phyloP scores from a whole-genome alignment of 2,113 vertebrate genomes.

The Callaeas wilsoni region DNA sequence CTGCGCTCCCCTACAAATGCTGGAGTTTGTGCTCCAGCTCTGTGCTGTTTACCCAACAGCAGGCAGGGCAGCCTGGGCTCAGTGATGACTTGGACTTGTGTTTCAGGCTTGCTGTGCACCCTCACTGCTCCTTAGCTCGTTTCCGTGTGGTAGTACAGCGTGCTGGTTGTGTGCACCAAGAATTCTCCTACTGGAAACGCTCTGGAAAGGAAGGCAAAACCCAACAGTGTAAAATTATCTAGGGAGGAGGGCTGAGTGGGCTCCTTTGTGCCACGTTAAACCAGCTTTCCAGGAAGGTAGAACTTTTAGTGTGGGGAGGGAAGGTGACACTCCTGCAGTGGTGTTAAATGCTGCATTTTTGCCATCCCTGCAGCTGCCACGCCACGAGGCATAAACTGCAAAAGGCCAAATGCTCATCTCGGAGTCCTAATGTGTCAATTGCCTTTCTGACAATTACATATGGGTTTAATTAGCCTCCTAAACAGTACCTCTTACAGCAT shows the following conservation, averaged over 20 bases:
- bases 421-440: slow-evolving; percentile 55
- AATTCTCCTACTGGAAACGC: neutral
- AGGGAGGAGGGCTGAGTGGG: neutral
- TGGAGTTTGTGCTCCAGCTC: neutral
- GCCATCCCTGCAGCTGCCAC: neutral
- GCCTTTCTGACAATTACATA: slow-evolving; percentile 60
- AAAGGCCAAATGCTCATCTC: slow-evolving; percentile 6
- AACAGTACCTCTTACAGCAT: slow-evolving; percentile 62
- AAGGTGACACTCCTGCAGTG: rapidly evolving
- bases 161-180: neutral
- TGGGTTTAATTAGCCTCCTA: slow-evolving; percentile 68
- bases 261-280: neutral
- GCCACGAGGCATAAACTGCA: neutral
- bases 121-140: neutral
- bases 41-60: neutral
- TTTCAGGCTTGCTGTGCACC: neutral
- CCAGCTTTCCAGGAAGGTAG: neutral
- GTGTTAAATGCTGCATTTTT: neutral
- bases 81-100: neutral
- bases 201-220: neutral
- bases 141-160: rapidly evolving
- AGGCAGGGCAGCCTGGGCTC: neutral
- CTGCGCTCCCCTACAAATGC: too few species aligned
- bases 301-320: neutral
- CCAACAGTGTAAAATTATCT: neutral